These are phyloP conservation scores for Pachypanchax playfairii DNA, from an alignment of 2,113 vertebrate species.

Conservation along the genomic window DNA sequence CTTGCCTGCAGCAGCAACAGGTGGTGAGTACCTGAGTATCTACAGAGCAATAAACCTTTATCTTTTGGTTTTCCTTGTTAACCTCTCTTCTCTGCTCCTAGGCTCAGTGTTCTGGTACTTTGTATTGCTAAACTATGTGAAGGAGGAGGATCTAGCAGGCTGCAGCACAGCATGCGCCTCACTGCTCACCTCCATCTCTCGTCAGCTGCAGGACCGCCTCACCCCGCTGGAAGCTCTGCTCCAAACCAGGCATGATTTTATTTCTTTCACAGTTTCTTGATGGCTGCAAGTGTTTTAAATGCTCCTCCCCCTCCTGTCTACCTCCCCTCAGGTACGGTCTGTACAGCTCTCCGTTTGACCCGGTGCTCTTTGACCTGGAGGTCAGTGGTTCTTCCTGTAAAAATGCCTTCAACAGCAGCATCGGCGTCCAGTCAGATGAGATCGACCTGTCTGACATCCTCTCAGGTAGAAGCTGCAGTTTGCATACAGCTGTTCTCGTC, in stretches of 20 bases:
- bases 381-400: slow-evolving; percentile 98
- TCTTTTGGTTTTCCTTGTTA: not conserved
- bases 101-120: slow-evolving; percentile 99
- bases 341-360: slow-evolving; percentile 98
- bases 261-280: not conserved
- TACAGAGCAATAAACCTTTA: not conserved
- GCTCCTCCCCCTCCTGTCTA: not conserved
- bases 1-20: slow-evolving; percentile 94
- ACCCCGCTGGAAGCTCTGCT: slow-evolving; percentile 96
- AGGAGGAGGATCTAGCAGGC: slow-evolving; percentile 95
- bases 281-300: no score
- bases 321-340: slow-evolving; percentile 89
- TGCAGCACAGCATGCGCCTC: slow-evolving; percentile 95
- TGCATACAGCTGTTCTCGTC: no score
- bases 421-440: slow-evolving; percentile 95
- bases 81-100: slow-evolving; percentile 48
- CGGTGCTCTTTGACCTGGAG: slow-evolving; percentile 98
- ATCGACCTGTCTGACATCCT: slow-evolving; percentile 98
- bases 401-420: slow-evolving; percentile 93
- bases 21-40: slow-evolving; percentile 81
- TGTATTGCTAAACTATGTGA: slow-evolving; percentile 96
- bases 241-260: slow-evolving; percentile 86
- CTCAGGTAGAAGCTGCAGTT: slow-evolving; percentile 82
- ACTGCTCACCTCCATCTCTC: slow-evolving; percentile 91
- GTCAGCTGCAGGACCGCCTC: slow-evolving; percentile 93